These are phyloP conservation scores for Drosophila carrolli DNA, from an alignment of 1,140 invertebrate genomes.

Conservation along the genomic window DNA sequence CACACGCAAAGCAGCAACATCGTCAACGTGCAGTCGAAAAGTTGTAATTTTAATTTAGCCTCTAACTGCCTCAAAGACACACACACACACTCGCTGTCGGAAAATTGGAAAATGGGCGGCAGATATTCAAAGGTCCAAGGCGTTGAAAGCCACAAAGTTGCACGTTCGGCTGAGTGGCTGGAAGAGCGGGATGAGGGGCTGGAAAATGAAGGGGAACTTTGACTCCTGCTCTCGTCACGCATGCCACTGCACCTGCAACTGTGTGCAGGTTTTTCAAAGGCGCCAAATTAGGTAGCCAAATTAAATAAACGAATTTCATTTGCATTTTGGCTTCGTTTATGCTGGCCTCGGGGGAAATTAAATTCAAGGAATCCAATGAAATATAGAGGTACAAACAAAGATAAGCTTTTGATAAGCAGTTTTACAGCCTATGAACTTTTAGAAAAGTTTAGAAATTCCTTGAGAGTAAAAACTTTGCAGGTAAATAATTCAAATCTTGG, in stretches of 20 bases:
- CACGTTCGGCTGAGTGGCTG: slow-evolving; percentile 21
- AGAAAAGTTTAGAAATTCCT: background rate
- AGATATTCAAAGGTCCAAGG: slow-evolving; percentile 21
- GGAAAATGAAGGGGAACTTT: slow-evolving; percentile 20
- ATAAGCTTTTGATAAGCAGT: slow-evolving; percentile 40
- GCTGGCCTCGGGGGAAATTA: slow-evolving; percentile 30
- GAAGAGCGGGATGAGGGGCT: background rate
- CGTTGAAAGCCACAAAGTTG: slow-evolving; percentile 66
- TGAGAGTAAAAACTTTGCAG: background rate
- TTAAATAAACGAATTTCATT: slow-evolving; percentile 54
- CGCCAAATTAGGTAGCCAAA: slow-evolving; percentile 26
- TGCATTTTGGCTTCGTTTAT: slow-evolving; percentile 41
- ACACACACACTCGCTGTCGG: slow-evolving; percentile 1
- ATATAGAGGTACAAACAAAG: slow-evolving; percentile 15
- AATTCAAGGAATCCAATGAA: slow-evolving; percentile 33
- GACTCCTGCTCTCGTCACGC: slow-evolving; percentile 42
- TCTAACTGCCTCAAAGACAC: slow-evolving; percentile 60
- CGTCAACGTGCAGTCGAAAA: slow-evolving; percentile 70
- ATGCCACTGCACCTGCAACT: slow-evolving; percentile 28
- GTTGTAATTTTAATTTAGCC: slow-evolving; percentile 74
- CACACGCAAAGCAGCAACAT: slow-evolving; percentile 55
- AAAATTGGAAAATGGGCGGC: slow-evolving; percentile 7
- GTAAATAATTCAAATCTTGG: background rate
- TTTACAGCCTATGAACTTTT: slow-evolving; percentile 23
- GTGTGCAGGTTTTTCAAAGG: too few species aligned